phyloP scores from a whole-genome alignment of 1,140 invertebrate species.

The Drosophila suzukii region DNA sequence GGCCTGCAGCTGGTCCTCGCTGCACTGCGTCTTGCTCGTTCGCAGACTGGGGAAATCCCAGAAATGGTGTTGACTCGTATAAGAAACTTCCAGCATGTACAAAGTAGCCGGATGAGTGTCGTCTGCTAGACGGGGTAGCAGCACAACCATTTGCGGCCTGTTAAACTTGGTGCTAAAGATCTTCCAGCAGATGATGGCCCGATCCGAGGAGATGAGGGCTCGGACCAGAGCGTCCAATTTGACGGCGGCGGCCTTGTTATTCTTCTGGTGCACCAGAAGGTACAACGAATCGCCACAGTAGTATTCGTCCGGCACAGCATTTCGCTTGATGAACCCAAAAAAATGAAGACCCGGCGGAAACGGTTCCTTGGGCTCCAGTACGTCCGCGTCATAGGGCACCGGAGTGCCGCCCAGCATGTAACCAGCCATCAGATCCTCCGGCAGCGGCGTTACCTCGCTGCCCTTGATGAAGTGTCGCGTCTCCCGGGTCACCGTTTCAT shows the following conservation, averaged over 20 bases:
- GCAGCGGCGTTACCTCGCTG: conserved; percentile 51
- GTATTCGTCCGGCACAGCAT: conserved; percentile 68
- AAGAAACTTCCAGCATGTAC: conserved; percentile 76
- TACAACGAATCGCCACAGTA: conserved; percentile 72
- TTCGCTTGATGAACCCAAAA: conserved; percentile 63
- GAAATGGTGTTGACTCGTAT: conserved; percentile 71
- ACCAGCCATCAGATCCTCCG: conserved; percentile 71
- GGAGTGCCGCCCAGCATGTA: conserved; percentile 79
- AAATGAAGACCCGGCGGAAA: conserved; percentile 70
- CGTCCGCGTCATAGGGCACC: conserved; percentile 70
- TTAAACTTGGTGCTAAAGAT: conserved; percentile 68
- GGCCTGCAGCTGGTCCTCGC: conserved; percentile 60
- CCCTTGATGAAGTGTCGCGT: conserved; percentile 61
- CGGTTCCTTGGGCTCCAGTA: conserved; percentile 52
- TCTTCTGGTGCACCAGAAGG: conserved; percentile 67
- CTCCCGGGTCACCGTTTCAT: conserved; percentile 64
- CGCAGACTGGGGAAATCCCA: conserved; percentile 74
- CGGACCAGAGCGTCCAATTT: conserved; percentile 72
- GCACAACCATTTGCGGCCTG: conserved; percentile 67
- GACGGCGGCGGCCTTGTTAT: conserved; percentile 52
- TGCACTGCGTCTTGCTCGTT: conserved; percentile 65
- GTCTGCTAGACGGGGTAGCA: conserved; percentile 63
- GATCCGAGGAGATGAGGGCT: conserved; percentile 47
- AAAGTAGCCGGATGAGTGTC: conserved; percentile 57
- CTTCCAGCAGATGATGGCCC: conserved; percentile 75